Percentiles rank a stretch among this genome's conserved stretches.
phyloP scores from a whole-genome alignment of 2,113 vertebrate genomes.

The Meleagris gallopavo region DNA sequence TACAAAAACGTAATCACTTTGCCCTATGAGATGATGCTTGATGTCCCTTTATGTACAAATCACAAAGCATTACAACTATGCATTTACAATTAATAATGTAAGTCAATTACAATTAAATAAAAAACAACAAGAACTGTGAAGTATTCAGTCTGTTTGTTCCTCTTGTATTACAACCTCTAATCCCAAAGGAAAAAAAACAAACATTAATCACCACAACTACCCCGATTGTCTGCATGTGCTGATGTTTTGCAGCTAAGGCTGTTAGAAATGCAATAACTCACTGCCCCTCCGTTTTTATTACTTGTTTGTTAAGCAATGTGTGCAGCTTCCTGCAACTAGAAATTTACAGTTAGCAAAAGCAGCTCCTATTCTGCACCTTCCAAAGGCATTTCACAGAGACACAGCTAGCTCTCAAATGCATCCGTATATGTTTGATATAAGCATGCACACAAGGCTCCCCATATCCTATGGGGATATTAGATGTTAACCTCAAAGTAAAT shows the following conservation, averaged over 20 bases:
- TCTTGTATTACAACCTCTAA: not conserved
- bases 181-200: not conserved
- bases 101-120: not conserved
- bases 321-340: not conserved
- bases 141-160: not conserved
- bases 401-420: not conserved
- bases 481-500: not conserved
- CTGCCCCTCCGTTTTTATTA: no score
- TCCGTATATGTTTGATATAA: not conserved
- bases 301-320: not conserved
- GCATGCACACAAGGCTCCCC: not conserved
- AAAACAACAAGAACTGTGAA: not conserved
- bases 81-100: not conserved
- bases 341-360: not conserved
- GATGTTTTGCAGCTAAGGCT: not conserved
- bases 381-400: not conserved
- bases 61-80: constrained; percentile 10
- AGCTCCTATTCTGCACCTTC: not conserved
- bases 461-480: not conserved
- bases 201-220: not conserved
- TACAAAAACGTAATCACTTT: constrained; percentile 15
- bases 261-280: not conserved
- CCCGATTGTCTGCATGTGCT: not conserved
- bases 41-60: constrained; percentile 39
- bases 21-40: constrained; percentile 26